Conservation (phyloP, 2,888 invertebrate genomes). For the Quadroppia sp. region DNA sequence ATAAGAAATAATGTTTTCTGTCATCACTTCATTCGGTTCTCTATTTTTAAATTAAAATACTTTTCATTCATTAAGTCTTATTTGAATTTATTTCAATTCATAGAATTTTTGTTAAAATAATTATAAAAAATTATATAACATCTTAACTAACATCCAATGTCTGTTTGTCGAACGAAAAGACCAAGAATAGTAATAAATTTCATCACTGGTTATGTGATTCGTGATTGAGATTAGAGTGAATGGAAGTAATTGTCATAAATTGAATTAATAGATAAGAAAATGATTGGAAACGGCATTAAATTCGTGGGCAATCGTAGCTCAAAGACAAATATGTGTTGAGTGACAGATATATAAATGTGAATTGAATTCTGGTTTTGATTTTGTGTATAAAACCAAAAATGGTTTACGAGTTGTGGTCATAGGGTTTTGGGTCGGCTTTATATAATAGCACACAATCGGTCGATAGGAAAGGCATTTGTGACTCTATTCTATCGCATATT, state of each 20-base stretch:
- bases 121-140: too few relatives aligned
- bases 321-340: not conserved
- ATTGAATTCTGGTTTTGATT: too few relatives aligned
- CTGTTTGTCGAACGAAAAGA: too few relatives aligned
- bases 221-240: not conserved
- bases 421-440: not conserved
- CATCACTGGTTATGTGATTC: not conserved
- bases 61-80: too few relatives aligned
- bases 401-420: not conserved
- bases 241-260: not conserved
- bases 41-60: too few relatives aligned
- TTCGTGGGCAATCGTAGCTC: not conserved
- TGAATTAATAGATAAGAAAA: not conserved
- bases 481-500: not conserved
- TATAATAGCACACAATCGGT: not conserved
- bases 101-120: too few relatives aligned
- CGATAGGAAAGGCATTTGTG: not conserved
- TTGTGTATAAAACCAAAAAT: not conserved
- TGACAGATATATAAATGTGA: too few relatives aligned
- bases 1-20: too few relatives aligned
- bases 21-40: too few relatives aligned
- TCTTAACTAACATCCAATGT: too few relatives aligned
- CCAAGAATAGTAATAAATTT: too few relatives aligned
- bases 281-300: not conserved
- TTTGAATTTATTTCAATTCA: too few relatives aligned